Conservation (phyloP, 2,797 vertebrate genomes). For the Propithecus deckenii region DNA sequence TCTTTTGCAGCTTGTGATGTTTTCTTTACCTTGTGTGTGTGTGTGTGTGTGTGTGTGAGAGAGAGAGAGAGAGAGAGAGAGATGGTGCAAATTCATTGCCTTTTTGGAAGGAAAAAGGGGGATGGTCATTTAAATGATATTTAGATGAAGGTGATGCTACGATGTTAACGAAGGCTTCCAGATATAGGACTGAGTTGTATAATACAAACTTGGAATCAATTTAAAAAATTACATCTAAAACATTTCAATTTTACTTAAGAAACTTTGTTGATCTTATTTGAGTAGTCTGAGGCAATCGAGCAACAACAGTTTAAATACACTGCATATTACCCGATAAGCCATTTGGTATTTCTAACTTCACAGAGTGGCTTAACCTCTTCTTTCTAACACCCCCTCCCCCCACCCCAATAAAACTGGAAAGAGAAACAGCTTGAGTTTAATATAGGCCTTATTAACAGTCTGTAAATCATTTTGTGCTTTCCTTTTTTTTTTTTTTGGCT, state of each 20-base stretch:
- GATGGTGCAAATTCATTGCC: slow-evolving; percentile 79
- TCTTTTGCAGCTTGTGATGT: slow-evolving; percentile 80
- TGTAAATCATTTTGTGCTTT: slow-evolving; percentile 82
- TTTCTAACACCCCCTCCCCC: slow-evolving; percentile 54
- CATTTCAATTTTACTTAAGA: slow-evolving; percentile 66
- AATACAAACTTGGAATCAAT: slow-evolving; percentile 67
- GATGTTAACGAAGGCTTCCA: slow-evolving; percentile 71
- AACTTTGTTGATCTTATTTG: slow-evolving; percentile 74
- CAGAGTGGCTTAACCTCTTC: slow-evolving; percentile 74
- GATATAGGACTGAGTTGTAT: slow-evolving; percentile 65
- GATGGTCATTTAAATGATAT: slow-evolving; percentile 72
- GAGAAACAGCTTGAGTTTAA: slow-evolving; percentile 70
- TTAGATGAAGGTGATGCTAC: slow-evolving; percentile 72
- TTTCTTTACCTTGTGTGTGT: slow-evolving; percentile 67
- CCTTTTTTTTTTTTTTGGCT: slow-evolving; percentile 76
- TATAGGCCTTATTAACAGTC: slow-evolving; percentile 76
- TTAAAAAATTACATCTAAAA: slow-evolving; percentile 75
- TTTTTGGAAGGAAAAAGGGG: slow-evolving; percentile 68
- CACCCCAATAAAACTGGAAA: slow-evolving; percentile 66
- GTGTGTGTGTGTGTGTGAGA: neutral
- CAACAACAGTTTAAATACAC: slow-evolving; percentile 67
- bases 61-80: no score
- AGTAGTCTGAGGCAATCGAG: slow-evolving; percentile 76
- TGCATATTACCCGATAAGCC: slow-evolving; percentile 71
- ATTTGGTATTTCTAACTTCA: slow-evolving; percentile 82